phyloP scores from a whole-genome alignment of 2,797 vertebrate species.

The Pangasius mekongensis region DNA sequence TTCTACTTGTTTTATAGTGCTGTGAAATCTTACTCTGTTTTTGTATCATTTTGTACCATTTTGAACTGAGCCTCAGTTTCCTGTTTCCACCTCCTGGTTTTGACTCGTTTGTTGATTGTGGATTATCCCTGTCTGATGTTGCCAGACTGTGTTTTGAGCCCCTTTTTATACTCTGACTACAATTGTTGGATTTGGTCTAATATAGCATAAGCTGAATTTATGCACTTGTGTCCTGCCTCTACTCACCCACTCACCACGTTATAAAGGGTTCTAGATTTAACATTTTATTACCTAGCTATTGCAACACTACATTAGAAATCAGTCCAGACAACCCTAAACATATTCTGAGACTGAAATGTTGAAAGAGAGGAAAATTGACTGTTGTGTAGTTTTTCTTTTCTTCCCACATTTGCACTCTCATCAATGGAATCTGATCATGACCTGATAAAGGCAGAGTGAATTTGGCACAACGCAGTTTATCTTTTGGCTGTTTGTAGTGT shows the following conservation, averaged over 20 bases:
- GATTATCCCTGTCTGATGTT: neutral
- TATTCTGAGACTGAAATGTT: neutral
- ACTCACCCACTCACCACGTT: neutral
- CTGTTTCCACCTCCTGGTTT: neutral
- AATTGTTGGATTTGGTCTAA: neutral
- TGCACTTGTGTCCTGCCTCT: neutral
- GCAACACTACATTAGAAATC: neutral
- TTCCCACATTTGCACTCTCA: neutral
- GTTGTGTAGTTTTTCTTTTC: neutral
- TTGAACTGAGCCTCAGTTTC: neutral
- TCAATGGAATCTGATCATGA: neutral
- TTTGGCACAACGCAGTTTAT: neutral
- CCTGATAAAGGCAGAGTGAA: neutral
- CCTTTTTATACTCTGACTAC: neutral
- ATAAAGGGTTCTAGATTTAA: neutral
- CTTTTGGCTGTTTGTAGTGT: neutral
- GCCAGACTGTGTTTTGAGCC: neutral
- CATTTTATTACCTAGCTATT: neutral
- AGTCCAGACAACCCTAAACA: neutral
- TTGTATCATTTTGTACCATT: neutral
- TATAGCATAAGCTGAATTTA: neutral
- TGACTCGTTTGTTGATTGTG: neutral
- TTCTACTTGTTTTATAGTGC: neutral
- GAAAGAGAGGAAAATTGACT: neutral
- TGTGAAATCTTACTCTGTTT: neutral